Percentiles rank a stretch among this genome's conserved stretches.
phyloP scores from a whole-genome alignment of 2,797 vertebrate species.

The Morus bassanus region DNA sequence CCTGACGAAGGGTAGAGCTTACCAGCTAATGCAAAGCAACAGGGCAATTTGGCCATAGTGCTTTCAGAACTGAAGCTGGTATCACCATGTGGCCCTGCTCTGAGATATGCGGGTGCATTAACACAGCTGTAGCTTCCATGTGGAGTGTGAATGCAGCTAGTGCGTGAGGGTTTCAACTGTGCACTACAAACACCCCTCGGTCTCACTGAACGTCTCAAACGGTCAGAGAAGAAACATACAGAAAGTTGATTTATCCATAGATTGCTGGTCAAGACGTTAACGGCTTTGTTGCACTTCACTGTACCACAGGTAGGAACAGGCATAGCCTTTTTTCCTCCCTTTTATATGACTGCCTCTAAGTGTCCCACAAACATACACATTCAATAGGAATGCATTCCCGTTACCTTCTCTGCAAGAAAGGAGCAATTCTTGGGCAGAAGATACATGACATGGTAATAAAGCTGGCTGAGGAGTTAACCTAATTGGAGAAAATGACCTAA shows the following conservation, averaged over 20 bases:
- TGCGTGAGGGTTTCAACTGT: background rate
- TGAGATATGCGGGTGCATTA: background rate
- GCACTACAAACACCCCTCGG: background rate
- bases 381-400: background rate
- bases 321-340: background rate
- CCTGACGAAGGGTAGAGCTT: fast-evolving
- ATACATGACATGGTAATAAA: background rate
- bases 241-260: background rate
- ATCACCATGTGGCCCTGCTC: too few relatives aligned
- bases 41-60: fast-evolving
- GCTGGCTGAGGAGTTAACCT: background rate
- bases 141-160: background rate
- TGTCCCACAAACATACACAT: background rate
- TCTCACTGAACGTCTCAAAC: background rate
- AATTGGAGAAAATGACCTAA: background rate
- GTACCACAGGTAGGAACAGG: background rate
- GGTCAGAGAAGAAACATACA: background rate
- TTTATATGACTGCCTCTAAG: background rate
- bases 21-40: fast-evolving
- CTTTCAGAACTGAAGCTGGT: background rate
- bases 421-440: background rate
- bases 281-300: background rate
- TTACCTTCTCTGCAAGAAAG: background rate
- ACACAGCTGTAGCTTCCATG: background rate
- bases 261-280: background rate